These are phyloP conservation scores for Chionodraco myersi DNA, from an alignment of 2,113 vertebrate species.

Conservation along the genomic window DNA sequence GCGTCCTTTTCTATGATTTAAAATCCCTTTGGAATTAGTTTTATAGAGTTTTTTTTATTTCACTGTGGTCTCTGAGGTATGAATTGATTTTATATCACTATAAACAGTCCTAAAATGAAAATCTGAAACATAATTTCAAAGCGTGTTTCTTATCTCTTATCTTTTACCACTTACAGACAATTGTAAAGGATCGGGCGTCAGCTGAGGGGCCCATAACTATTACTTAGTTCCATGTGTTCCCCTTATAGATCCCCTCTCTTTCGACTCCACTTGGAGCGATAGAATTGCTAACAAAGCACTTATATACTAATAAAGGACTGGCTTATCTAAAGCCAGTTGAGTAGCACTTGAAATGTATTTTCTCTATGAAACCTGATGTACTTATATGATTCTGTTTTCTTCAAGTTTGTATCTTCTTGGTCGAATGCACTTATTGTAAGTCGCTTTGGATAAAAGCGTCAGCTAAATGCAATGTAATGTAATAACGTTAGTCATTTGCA, in stretches of 20 bases:
- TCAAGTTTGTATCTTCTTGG: too few relatives aligned
- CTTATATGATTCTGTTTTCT: too few relatives aligned
- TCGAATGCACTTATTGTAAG: too few relatives aligned
- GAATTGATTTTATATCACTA: neutral
- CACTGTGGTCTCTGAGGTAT: neutral
- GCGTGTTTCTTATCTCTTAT: slow-evolving; percentile 25
- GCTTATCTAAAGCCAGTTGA: too few relatives aligned
- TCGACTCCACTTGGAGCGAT: too few relatives aligned
- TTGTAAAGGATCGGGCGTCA: neutral
- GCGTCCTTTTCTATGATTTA: neutral
- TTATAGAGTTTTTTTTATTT: neutral
- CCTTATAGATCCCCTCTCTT: neutral
- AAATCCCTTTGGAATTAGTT: neutral
- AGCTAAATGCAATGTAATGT: too few relatives aligned
- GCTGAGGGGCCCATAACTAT: neutral
- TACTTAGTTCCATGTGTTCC: neutral
- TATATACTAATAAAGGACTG: too few relatives aligned
- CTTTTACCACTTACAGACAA: slow-evolving; percentile 32
- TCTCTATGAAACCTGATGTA: too few relatives aligned
- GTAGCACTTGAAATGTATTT: too few relatives aligned
- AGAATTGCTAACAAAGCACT: too few relatives aligned
- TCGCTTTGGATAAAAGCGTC: too few relatives aligned
- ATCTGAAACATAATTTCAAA: neutral
- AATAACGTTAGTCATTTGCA: slow-evolving; percentile 49
- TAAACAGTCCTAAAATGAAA: neutral